Evolutionary conservation across 1,140 invertebrate genomes (phyloP).

Genomic region (Drosophila punjabiensis): DNA sequence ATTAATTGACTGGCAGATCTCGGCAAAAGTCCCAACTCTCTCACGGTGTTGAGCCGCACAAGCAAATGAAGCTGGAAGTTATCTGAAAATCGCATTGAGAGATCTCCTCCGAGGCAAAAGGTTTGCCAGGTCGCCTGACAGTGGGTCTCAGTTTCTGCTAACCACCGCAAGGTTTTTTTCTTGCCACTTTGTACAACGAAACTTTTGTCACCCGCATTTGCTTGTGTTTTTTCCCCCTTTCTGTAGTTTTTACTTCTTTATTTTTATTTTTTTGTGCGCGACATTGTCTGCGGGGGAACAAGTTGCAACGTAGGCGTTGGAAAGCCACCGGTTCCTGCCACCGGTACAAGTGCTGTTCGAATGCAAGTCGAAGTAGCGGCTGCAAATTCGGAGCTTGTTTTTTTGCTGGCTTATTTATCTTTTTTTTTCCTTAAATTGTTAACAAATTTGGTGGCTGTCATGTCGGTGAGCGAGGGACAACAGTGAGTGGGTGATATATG

Average conservation of each 20-base stretch:
- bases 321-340: constrained; percentile 53
- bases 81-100: constrained; percentile 41
- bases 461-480: constrained; percentile 38
- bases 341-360: constrained; percentile 40
- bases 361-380: constrained; percentile 38
- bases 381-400: constrained; percentile 46
- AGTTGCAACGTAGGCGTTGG: constrained; percentile 47
- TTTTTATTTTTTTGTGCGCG: constrained; percentile 3
- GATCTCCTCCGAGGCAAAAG: constrained; percentile 36
- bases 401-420: constrained; percentile 27
- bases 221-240: constrained; percentile 24
- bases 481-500: constrained; percentile 43
- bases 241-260: not conserved
- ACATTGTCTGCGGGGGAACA: constrained; percentile 32
- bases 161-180: constrained; percentile 34
- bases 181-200: constrained; percentile 51
- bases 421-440: constrained; percentile 43
- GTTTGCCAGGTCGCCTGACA: constrained; percentile 35
- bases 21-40: constrained; percentile 10
- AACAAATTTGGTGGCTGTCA: constrained; percentile 56
- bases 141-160: constrained; percentile 4
- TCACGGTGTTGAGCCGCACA: constrained; percentile 28
- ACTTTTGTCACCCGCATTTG: constrained; percentile 56
- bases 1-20: not conserved
- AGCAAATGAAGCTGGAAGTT: constrained; percentile 29